Base-by-base conservation (phyloP, 2,888 invertebrate species). In the Notodonta dromedarius region DNA sequence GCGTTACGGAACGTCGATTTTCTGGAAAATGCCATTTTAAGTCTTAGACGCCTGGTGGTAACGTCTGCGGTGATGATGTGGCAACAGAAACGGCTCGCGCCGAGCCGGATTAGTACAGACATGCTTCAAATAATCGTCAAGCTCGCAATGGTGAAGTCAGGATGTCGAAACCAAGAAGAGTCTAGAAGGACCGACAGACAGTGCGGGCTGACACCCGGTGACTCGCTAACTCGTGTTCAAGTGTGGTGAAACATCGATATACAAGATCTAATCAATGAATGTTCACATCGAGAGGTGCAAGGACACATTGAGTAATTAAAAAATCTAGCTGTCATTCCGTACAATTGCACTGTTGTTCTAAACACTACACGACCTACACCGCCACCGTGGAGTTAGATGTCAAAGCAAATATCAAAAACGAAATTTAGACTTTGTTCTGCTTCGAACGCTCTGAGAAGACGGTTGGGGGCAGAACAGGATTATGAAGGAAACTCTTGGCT, bases 1-100 rank as follows among this genome's bases (percentile, higher is more conserved):
- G 94, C 94, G 90, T 90, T 94, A 93, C 94, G 94, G 91, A 94
- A 94, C 92, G 94, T 93, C 88, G 94, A 93, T 89, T 93, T 94
- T 94, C 94, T 94, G 94, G 86, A 93, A 93, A 93, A 93, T 93
- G 91, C 87, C 91, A 93, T 90, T 92, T 89, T 82, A 85, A 86
- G 90, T 93, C 91, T 91, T 91, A 93, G 92, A 90, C 90, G 88
- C 77, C 83, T 88, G 87, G 88, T 86, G 77, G 84, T 77, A 83
- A 81, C 76, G 79, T 77, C 79, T 83, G 82, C 83, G 83, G 88
- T 90, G 91, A 88, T 87, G 87, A 90, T 91, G 91, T 90, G 87
- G 91, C 91, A 91, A 92, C 90, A 90, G 83, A 91, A 90, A 89
- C 83, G 83, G 88, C 91, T 90, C 90, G 91, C 91, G 91, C 91